Evolutionary conservation across 2,888 invertebrate genomes (phyloP), one percentile per base, ranked within the genome.

Genomic region (Habroteleia sp.): DNA sequence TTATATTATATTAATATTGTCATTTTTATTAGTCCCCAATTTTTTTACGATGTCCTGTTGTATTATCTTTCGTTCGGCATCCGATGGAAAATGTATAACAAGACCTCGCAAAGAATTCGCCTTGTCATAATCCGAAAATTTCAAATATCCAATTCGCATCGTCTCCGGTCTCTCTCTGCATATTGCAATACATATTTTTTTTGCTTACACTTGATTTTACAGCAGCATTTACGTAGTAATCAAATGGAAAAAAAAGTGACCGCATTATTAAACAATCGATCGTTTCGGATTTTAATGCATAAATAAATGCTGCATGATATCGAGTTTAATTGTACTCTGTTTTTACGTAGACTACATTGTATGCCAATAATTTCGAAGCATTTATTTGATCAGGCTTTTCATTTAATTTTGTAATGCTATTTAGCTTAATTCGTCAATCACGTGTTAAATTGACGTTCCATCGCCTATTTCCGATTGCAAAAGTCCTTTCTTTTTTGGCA

Each of bases 401-500:
- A 63, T 71, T 63, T 44, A 54, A 71, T 71, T 71, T 63, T 63
- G 17, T 63, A 63, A 63, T 63, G 46, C 50, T 58, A 58, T 48
- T 71, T 71, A 71, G 35, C 54, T 56, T 41, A 25, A 63, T 58
- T 39, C 50, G 52, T 58, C 63, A 50, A 72, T 72, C 56, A 56
- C 42, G 48, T 25, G 56, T 56, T 41, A 41, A 72, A 63, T 63
- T 58, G 54, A 31, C 41, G 27, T 41, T 48, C 25, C 29, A 3
- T 1, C 13, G 50, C 37, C 41, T 11, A 50, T 33, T 50, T 52
- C 17, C 33, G 23, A 33, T 14, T 33, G 23, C 16, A 31, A 48
- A 48, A 35, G 39, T 11, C 20, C 41, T 17, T 35, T 17, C 33
- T 20, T 6, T 35, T 29, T 39, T 13, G 35, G 14, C 7, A 10